Base-by-base conservation (phyloP, 2,797 vertebrate species). In the Tinamus major region DNA sequence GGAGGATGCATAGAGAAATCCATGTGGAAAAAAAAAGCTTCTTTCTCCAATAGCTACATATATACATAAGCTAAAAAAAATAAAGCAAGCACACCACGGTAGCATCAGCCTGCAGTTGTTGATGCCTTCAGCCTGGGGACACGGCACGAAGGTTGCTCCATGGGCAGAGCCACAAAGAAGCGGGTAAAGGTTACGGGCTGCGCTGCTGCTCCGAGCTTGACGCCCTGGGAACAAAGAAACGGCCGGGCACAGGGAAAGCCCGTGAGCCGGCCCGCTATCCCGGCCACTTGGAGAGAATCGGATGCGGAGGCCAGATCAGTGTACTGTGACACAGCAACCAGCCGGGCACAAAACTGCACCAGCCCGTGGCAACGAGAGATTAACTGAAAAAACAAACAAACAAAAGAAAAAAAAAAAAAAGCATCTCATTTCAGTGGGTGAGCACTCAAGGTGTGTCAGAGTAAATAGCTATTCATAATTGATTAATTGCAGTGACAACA, bases 381-480 rank as follows among this genome's bases (percentile, higher is more conserved):
- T 35, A 94, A 16, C n/a, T 21, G 10, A 84, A 35, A 35, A 35
- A 35, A 85, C 56, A 17, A 44, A 44, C 42, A 44, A 23, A 23
- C 12, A 14, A 26, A 46, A 20, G 20, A 46, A 46, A 20, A 5
- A 23, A 46, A 21, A 81, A 83, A 92, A 89, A 65, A 68, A 88
- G 90, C 42, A 44, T 15, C 53, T 19, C 41, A 58, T 81, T 92
- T 90, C 78, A 82, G 77, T 6, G 75, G 78, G 35, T 39, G 63
- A 95, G 63, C 74, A 39, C 63, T 94, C 6, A 0, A 93, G 92
- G 93, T 81, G 87, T 92, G 91, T 95, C 92, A 94, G 56, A 65
- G 83, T 78, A 79, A 71, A 85, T 10, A 92, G 74, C 10, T 92
- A 5, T 16, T 78, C 46, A 78, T 95, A 89, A 94, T 37, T 90